Percentiles rank a stretch among this genome's conserved stretches.
Conservation (phyloP, 2,888 invertebrate genomes). For the Microctonus aethiopoides region DNA sequence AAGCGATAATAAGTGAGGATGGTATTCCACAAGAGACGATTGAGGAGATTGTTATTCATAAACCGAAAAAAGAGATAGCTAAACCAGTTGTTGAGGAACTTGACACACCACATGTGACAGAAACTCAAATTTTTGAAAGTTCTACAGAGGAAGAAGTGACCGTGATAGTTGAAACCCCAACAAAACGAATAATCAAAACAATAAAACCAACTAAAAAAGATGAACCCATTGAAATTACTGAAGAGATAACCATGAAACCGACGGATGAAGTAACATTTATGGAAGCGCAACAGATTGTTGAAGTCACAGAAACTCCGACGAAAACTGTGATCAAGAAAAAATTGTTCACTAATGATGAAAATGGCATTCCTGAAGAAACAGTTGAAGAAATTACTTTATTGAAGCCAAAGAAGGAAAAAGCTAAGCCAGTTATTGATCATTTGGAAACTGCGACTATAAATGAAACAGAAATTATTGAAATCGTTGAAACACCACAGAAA, state of each 20-base stretch:
- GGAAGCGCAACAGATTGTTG: conserved; percentile 59
- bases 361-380: conserved; percentile 50
- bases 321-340: conserved; percentile 61
- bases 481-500: conserved; percentile 62
- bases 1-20: conserved; percentile 44
- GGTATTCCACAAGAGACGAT: conserved; percentile 54
- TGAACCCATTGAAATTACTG: conserved; percentile 37
- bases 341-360: conserved; percentile 37
- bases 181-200: conserved; percentile 41
- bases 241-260: conserved; percentile 42
- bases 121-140: conserved; percentile 46
- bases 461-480: conserved; percentile 60
- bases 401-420: conserved; percentile 50
- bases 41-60: conserved; percentile 48
- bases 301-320: conserved; percentile 55
- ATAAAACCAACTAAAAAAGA: conserved; percentile 52
- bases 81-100: conserved; percentile 40
- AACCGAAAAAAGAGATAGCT: conserved; percentile 46
- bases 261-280: conserved; percentile 43
- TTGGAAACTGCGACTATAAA: conserved; percentile 45
- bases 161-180: conserved; percentile 46
- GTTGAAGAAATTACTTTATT: conserved; percentile 51
- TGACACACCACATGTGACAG: conserved; percentile 47
- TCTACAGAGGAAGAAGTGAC: conserved; percentile 47
- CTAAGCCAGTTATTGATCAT: conserved; percentile 46